These are phyloP conservation scores for Argya squamiceps DNA, from an alignment of 2,797 vertebrate genomes.

Conservation along the genomic window DNA sequence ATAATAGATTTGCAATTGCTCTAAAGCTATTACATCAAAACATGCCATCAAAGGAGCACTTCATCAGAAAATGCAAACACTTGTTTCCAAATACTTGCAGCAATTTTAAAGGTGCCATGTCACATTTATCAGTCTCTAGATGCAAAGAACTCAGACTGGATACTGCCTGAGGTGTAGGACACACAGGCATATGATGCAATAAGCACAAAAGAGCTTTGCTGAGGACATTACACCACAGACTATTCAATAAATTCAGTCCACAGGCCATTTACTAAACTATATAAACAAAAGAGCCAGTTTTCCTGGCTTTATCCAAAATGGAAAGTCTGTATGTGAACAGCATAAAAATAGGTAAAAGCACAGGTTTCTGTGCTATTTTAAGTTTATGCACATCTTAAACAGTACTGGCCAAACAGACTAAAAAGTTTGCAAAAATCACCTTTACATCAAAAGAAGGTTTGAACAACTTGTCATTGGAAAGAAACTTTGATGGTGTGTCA, in stretches of 20 bases:
- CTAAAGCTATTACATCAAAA: neutral
- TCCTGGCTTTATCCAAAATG: neutral
- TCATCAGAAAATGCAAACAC: neutral
- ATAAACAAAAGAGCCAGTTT: neutral
- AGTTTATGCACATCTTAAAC: neutral
- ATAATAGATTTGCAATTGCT: neutral
- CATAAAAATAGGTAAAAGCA: neutral
- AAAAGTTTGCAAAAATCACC: slow-evolving; percentile 66
- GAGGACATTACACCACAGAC: neutral
- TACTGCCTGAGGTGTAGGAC: neutral
- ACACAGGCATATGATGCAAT: neutral
- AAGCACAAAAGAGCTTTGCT: neutral
- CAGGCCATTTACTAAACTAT: neutral
- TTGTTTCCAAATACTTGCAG: neutral
- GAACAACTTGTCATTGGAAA: slow-evolving; percentile 92
- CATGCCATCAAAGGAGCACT: neutral
- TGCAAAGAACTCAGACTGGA: neutral
- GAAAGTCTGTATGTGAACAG: neutral
- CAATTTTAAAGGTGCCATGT: neutral
- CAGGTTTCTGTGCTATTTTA: neutral
- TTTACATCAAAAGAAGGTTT: slow-evolving; percentile 92
- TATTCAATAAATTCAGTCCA: neutral
- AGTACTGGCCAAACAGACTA: neutral
- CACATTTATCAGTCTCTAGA: neutral
- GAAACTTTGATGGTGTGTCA: slow-evolving; percentile 94